phyloP scores from a whole-genome alignment of 2,888 invertebrate genomes.

The Synanthedon vespiformis region DNA sequence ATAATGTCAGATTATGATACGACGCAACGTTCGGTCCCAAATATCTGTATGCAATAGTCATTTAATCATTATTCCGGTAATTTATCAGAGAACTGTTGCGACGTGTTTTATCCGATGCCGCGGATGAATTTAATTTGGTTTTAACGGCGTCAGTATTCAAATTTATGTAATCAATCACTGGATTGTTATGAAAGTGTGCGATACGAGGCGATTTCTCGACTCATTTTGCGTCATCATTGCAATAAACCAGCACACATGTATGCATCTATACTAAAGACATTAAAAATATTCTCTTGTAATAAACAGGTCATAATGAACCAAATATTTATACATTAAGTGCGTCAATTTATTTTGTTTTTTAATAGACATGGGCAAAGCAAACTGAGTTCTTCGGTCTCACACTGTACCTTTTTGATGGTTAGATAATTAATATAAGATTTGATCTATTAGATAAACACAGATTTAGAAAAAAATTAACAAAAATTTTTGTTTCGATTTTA shows the following conservation, averaged over 20 bases:
- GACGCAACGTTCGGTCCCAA: constrained; percentile 13
- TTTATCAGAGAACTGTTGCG: constrained; percentile 50
- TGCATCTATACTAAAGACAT: background rate
- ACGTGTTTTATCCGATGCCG: constrained; percentile 60
- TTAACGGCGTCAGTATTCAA: constrained; percentile 63
- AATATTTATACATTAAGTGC: too few relatives aligned
- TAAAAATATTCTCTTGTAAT: background rate
- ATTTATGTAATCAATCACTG: constrained; percentile 67
- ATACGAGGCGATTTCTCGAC: constrained; percentile 58
- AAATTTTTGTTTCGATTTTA: too few relatives aligned
- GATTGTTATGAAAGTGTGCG: constrained; percentile 67
- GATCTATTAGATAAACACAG: too few relatives aligned
- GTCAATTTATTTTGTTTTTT: too few relatives aligned
- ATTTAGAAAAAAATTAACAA: too few relatives aligned
- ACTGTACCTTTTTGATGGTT: too few relatives aligned
- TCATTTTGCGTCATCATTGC: constrained; percentile 59
- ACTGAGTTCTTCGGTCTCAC: too few relatives aligned
- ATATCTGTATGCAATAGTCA: constrained; percentile 39
- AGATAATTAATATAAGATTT: too few relatives aligned
- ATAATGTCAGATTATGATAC: constrained; percentile 22
- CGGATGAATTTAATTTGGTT: constrained; percentile 62
- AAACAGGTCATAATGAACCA: too few relatives aligned
- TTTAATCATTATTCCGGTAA: constrained; percentile 58
- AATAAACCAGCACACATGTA: constrained; percentile 19
- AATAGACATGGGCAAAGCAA: too few relatives aligned